Percentiles rank a stretch among this genome's conserved stretches.
Conservation (phyloP, 1,140 invertebrate species). For the Drosophila bipectinata region DNA sequence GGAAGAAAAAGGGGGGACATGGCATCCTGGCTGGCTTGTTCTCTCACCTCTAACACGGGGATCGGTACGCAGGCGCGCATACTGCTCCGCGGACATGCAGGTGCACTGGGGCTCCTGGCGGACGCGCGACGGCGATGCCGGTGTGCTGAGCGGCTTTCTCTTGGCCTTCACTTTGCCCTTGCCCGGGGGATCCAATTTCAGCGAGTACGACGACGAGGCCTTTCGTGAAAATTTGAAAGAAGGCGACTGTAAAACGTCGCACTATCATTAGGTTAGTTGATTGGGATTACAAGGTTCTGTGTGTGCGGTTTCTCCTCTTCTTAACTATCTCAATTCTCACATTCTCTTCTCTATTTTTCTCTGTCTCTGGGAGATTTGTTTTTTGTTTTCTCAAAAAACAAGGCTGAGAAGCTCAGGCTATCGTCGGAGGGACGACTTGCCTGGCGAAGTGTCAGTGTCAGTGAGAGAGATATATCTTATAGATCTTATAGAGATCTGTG, state of each 20-base stretch:
- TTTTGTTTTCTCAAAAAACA: neutral
- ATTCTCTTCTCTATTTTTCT: slow-evolving; percentile 24
- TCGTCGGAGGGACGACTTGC: neutral
- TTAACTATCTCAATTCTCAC: slow-evolving; percentile 28
- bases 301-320: slow-evolving; percentile 79
- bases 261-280: slow-evolving; percentile 85
- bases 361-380: neutral
- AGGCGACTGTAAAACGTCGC: slow-evolving; percentile 94
- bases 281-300: slow-evolving; percentile 84
- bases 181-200: slow-evolving; percentile 94
- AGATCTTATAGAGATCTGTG: slow-evolving; percentile 6
- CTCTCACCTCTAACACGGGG: slow-evolving; percentile 89
- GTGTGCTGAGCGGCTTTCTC: slow-evolving; percentile 95
- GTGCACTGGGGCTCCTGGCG: slow-evolving; percentile 95
- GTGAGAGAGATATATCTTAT: slow-evolving; percentile 7
- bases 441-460: slow-evolving; percentile 20
- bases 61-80: slow-evolving; percentile 93
- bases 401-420: slow-evolving; percentile 14
- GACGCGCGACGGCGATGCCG: slow-evolving; percentile 94
- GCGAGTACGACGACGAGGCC: slow-evolving; percentile 97
- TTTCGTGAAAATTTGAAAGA: slow-evolving; percentile 98
- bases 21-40: slow-evolving; percentile 31
- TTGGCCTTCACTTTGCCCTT: slow-evolving; percentile 93
- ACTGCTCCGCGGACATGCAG: slow-evolving; percentile 97
- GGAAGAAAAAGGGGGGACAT: neutral